Percentiles rank a stretch among this genome's conserved stretches.
Conservation (phyloP, 2,797 vertebrate genomes). For the Crocidura indochinensis region DNA sequence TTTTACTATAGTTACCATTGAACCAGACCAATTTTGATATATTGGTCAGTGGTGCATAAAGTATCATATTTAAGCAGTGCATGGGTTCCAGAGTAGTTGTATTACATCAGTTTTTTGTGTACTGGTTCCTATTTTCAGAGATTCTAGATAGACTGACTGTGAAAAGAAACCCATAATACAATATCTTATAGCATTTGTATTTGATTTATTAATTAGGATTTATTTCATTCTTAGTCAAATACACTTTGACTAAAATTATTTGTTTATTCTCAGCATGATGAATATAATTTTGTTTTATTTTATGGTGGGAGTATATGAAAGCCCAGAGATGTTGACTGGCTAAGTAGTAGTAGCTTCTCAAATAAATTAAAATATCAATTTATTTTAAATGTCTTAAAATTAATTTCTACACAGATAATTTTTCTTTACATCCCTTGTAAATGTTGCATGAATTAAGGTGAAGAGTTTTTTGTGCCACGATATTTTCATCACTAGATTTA, state of each 20-base stretch:
- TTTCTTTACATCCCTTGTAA: conserved; percentile 35
- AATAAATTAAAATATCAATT: conserved; percentile 32
- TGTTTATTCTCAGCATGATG: conserved; percentile 43
- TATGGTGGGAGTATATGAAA: background rate
- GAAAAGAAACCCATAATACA: conserved; percentile 27
- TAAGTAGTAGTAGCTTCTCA: background rate
- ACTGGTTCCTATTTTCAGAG: conserved; percentile 49
- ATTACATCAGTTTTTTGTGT: conserved; percentile 15
- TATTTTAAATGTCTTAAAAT: conserved; percentile 27
- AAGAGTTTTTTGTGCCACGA: conserved; percentile 50
- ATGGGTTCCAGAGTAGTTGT: background rate
- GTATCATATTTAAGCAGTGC: background rate
- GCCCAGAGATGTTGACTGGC: background rate
- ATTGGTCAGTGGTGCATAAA: background rate
- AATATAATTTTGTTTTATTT: background rate
- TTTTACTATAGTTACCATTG: conserved; percentile 1
- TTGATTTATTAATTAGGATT: background rate
- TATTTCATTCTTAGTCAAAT: background rate
- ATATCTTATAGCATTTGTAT: background rate
- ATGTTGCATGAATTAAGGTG: background rate
- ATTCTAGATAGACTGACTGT: background rate
- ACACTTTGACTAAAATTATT: conserved; percentile 17
- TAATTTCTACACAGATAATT: background rate
- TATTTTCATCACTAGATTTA: conserved; percentile 65
- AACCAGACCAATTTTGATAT: conserved; percentile 13